Percentiles rank a stretch among this genome's conserved stretches.
phyloP scores from a whole-genome alignment of 2,888 invertebrate genomes.

The Tridacna gigas region DNA sequence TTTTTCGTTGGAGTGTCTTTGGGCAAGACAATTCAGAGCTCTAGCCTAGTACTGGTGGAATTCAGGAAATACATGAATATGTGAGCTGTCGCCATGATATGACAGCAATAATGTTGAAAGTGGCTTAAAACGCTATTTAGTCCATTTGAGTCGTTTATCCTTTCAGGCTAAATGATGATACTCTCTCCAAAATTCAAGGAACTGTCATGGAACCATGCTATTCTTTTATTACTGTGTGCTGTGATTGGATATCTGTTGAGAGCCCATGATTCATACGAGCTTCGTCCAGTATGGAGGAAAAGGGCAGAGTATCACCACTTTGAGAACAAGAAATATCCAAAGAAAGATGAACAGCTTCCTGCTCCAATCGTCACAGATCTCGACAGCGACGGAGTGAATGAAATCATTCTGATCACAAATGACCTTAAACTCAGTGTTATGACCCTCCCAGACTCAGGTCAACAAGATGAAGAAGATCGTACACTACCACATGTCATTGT shows the following conservation, averaged over 20 bases:
- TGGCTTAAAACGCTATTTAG: too few species aligned
- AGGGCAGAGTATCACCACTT: conserved; percentile 74
- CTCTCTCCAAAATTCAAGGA: conserved; percentile 28
- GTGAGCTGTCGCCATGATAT: too few species aligned
- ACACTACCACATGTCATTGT: conserved; percentile 80
- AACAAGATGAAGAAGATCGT: conserved; percentile 66
- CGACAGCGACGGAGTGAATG: conserved; percentile 82
- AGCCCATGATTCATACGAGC: conserved; percentile 76
- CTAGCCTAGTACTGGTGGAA: too few species aligned
- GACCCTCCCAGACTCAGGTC: conserved; percentile 71
- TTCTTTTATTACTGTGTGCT: conserved; percentile 75
- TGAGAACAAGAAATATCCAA: conserved; percentile 75
- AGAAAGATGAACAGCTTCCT: conserved; percentile 73
- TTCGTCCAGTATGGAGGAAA: conserved; percentile 82
- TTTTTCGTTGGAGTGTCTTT: too few species aligned
- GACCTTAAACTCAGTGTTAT: conserved; percentile 78
- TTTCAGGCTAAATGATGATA: conserved; percentile 3
- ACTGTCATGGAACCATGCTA: conserved; percentile 69
- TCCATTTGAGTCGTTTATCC: too few species aligned
- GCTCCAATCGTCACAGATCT: conserved; percentile 81
- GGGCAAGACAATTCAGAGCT: too few species aligned
- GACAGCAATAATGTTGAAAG: too few species aligned
- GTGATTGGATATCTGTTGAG: conserved; percentile 80
- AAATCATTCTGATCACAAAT: conserved; percentile 79
- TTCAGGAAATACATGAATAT: too few species aligned